A percentile compares a stretch with the other conserved stretches of the same genome.
phyloP scores from a whole-genome alignment of 2,888 invertebrate genomes.

The Lamellibrachia columna region DNA sequence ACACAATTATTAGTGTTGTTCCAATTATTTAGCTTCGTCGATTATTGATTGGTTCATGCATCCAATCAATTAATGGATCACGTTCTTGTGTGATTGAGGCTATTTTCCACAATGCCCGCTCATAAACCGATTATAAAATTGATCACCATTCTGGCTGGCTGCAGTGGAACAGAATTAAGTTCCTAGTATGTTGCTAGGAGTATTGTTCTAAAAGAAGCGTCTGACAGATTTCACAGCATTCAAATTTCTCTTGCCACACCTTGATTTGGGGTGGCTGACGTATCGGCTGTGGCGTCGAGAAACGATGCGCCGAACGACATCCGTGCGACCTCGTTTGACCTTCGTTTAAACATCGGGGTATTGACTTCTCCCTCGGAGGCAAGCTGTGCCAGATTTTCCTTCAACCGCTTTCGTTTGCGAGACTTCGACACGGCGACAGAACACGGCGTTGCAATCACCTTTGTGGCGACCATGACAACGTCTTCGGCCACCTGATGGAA shows the following conservation, averaged over 20 bases:
- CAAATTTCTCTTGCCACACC: slow-evolving; percentile 22
- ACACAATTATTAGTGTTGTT: neutral
- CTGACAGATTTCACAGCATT: too few relatives aligned
- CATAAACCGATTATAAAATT: too few relatives aligned
- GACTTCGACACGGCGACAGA: slow-evolving; percentile 59
- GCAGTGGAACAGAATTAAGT: too few relatives aligned
- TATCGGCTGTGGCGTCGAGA: slow-evolving; percentile 81
- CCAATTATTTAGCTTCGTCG: too few relatives aligned
- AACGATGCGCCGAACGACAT: slow-evolving; percentile 88
- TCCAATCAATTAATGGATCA: too few relatives aligned
- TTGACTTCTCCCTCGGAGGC: slow-evolving; percentile 64
- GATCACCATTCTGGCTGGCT: too few relatives aligned
- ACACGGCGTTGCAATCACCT: neutral
- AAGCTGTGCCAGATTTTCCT: slow-evolving; percentile 72
- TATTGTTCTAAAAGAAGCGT: too few relatives aligned
- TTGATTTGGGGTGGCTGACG: slow-evolving; percentile 34
- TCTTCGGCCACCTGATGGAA: neutral
- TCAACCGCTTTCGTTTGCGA: slow-evolving; percentile 76
- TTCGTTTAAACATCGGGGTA: slow-evolving; percentile 39
- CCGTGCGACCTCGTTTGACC: slow-evolving; percentile 84
- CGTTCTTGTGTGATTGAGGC: too few relatives aligned
- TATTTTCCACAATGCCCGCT: too few relatives aligned
- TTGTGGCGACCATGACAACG: neutral
- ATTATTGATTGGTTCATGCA: too few relatives aligned
- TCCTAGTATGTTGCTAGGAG: too few relatives aligned